phyloP scores from a whole-genome alignment of 2,888 invertebrate species.

The Pseudococcus jackbeardsleyi region DNA sequence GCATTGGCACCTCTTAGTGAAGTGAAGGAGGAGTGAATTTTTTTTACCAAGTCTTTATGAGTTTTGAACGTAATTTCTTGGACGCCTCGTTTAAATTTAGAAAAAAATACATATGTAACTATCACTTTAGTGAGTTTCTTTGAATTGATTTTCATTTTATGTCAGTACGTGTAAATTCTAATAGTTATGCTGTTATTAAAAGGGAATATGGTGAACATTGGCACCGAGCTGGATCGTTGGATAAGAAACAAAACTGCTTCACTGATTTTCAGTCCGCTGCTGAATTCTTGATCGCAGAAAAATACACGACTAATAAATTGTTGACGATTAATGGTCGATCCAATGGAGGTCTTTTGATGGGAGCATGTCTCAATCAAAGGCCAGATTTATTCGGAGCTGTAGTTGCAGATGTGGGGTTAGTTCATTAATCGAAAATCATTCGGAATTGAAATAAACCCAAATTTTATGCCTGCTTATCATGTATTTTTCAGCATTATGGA shows the following conservation, averaged over 20 bases:
- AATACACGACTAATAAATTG: constrained; percentile 83
- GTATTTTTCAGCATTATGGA: constrained; percentile 79
- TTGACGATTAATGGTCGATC: constrained; percentile 94
- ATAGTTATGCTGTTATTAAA: constrained; percentile 73
- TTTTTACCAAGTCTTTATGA: too few relatives aligned
- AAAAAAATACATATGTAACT: too few relatives aligned
- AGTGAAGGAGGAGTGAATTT: too few relatives aligned
- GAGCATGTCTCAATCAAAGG: constrained; percentile 87
- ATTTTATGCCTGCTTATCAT: background rate
- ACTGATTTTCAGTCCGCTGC: constrained; percentile 96
- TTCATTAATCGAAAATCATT: background rate
- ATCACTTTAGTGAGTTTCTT: too few relatives aligned
- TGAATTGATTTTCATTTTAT: too few relatives aligned
- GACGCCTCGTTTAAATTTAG: too few relatives aligned
- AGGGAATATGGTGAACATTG: constrained; percentile 78
- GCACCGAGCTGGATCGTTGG: constrained; percentile 92
- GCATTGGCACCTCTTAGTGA: too few relatives aligned
- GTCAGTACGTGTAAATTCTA: too few relatives aligned
- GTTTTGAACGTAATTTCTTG: too few relatives aligned
- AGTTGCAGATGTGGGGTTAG: constrained; percentile 91
- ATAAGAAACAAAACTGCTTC: constrained; percentile 97
- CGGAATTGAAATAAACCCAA: background rate
- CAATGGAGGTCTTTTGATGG: constrained; percentile 95
- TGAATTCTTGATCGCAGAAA: constrained; percentile 84
- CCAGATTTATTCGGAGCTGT: constrained; percentile 81